Conservation (phyloP, 2,888 invertebrate genomes). For the Ramazzottius varieornatus region DNA sequence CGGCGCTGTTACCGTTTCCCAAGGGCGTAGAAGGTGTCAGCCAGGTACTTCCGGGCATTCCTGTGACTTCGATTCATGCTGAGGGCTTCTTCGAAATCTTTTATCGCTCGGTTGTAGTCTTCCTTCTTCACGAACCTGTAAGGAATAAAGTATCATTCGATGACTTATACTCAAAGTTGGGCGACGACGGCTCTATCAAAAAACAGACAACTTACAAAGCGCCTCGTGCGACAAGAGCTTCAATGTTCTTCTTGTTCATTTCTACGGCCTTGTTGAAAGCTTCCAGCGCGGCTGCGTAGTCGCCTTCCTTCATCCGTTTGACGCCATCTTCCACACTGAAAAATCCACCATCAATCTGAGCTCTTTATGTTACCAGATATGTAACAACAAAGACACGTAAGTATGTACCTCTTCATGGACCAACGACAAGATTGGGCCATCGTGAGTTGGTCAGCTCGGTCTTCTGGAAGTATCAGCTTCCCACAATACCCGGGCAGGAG, state of each 20-base stretch:
- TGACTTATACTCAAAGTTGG: too few relatives aligned
- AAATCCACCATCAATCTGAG: neutral
- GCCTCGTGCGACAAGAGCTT: slow-evolving; percentile 13
- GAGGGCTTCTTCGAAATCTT: slow-evolving; percentile 20
- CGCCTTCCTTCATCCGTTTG: slow-evolving; percentile 17
- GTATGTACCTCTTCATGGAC: slow-evolving; percentile 16
- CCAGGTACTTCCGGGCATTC: slow-evolving; percentile 20
- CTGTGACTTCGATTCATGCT: slow-evolving; percentile 16
- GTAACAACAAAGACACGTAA: neutral
- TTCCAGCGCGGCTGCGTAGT: slow-evolving; percentile 19
- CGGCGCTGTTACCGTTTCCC: slow-evolving; percentile 14
- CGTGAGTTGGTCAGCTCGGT: slow-evolving; percentile 16
- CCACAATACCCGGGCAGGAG: slow-evolving; percentile 10
- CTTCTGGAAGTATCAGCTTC: slow-evolving; percentile 15
- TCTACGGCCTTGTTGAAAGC: slow-evolving; percentile 17
- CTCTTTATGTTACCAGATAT: neutral
- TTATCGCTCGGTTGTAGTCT: slow-evolving; percentile 17
- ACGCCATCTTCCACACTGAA: slow-evolving; percentile 21
- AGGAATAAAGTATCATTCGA: too few relatives aligned
- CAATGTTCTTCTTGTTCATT: slow-evolving; percentile 14
- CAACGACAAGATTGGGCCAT: slow-evolving; percentile 17
- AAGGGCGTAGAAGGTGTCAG: slow-evolving; percentile 17
- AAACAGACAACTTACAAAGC: slow-evolving; percentile 16
- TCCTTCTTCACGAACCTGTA: slow-evolving; percentile 21
- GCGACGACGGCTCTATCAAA: too few relatives aligned